Conservation (phyloP, 2,797 vertebrate genomes). For the Aulostomus chinensis region DNA sequence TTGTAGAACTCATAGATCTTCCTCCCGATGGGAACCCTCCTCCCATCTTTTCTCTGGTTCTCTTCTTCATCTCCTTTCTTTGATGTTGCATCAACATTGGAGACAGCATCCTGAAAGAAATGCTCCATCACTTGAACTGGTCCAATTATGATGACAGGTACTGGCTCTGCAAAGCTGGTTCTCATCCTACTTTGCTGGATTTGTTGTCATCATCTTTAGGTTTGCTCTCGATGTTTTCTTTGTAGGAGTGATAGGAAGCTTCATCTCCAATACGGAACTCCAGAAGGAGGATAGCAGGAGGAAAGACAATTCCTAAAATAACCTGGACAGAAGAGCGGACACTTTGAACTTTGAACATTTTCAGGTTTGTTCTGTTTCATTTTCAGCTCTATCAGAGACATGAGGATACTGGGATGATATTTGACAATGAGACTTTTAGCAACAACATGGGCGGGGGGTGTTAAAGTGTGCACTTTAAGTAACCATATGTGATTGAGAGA, state of each 20-base stretch:
- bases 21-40: constrained; percentile 86
- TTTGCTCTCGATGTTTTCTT: constrained; percentile 79
- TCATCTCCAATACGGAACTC: constrained; percentile 92
- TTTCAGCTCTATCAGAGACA: too few relatives aligned
- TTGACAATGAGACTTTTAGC: too few relatives aligned
- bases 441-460: too few relatives aligned
- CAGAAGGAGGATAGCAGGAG: constrained; percentile 90
- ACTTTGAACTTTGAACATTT: too few relatives aligned
- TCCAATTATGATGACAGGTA: too few relatives aligned
- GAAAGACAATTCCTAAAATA: constrained; percentile 91
- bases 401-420: too few relatives aligned
- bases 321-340: constrained; percentile 75
- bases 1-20: constrained; percentile 98
- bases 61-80: constrained; percentile 94
- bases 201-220: constrained; percentile 87
- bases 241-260: constrained; percentile 82
- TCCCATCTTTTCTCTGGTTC: constrained; percentile 82
- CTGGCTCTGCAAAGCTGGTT: too few relatives aligned
- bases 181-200: constrained; percentile 75
- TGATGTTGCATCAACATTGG: constrained; percentile 80
- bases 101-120: constrained; percentile 79
- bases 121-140: background rate
- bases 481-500: too few relatives aligned
- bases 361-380: too few relatives aligned
- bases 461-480: too few relatives aligned